Evolutionary conservation across 1,140 invertebrate species (phyloP).

Genomic region (Sycophaga agraensis): DNA sequence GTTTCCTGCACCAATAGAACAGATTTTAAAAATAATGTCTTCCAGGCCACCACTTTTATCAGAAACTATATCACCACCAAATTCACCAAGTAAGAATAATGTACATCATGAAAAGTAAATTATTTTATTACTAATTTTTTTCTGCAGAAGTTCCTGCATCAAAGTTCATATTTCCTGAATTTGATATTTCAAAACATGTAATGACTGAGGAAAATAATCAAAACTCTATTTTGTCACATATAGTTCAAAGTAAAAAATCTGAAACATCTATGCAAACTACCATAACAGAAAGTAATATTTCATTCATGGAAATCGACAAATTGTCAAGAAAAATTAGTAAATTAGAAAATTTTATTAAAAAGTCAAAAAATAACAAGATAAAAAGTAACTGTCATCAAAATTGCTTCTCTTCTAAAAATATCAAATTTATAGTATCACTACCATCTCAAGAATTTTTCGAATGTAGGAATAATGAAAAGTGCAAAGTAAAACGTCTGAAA

Average conservation of each 20-base stretch:
- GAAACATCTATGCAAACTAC: not conserved
- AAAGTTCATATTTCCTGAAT: not conserved
- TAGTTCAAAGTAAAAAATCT: not conserved
- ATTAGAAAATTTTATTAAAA: constrained; percentile 37
- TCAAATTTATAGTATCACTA: constrained; percentile 8
- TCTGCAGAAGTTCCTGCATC: too few species aligned
- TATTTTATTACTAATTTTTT: not conserved
- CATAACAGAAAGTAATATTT: not conserved
- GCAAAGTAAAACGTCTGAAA: not conserved
- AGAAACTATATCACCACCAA: constrained; percentile 18
- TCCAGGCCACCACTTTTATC: constrained; percentile 25
- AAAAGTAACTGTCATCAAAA: constrained; percentile 6
- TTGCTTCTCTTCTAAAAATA: constrained; percentile 18
- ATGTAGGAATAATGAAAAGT: not conserved
- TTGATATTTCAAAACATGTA: too few species aligned
- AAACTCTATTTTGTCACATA: not conserved
- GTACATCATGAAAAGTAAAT: not conserved
- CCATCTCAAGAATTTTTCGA: not conserved
- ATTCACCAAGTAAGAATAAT: constrained; percentile 20
- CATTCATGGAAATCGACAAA: constrained; percentile 21
- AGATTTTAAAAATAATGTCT: constrained; percentile 39
- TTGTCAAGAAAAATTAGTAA: constrained; percentile 32
- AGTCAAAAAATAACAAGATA: constrained; percentile 9
- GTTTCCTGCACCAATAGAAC: constrained; percentile 27
- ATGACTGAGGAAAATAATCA: too few species aligned